phyloP scores from a whole-genome alignment of 2,888 invertebrate genomes.

The Cerceris rybyensis region DNA sequence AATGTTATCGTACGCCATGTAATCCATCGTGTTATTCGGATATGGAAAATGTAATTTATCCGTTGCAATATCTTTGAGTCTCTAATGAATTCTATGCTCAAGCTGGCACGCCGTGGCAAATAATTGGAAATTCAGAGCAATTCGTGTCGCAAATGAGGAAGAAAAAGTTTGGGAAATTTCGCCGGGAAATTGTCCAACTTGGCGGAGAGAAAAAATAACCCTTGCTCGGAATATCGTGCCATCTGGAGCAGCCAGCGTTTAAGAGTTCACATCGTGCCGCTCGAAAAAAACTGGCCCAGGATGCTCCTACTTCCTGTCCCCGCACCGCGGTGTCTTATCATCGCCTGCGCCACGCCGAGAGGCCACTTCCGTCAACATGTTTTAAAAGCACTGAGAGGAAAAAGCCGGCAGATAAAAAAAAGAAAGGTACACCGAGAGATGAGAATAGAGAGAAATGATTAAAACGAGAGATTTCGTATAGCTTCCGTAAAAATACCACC shows the following conservation, averaged over 20 bases:
- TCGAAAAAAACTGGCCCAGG: slow-evolving; percentile 34
- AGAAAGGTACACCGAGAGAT: background rate
- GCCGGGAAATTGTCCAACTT: slow-evolving; percentile 23
- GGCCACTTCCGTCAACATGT: slow-evolving; percentile 51
- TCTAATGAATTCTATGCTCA: too few species aligned
- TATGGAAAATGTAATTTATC: too few species aligned
- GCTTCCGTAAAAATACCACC: background rate
- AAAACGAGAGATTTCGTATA: slow-evolving; percentile 22
- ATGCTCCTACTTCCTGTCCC: slow-evolving; percentile 16
- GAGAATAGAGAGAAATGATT: slow-evolving; percentile 15
- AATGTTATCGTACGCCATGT: too few species aligned
- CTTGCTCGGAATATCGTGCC: slow-evolving; percentile 12
- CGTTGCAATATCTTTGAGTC: too few species aligned
- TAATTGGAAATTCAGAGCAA: slow-evolving; percentile 1
- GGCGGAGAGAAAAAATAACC: slow-evolving; percentile 24
- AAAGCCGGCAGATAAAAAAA: slow-evolving; percentile 26
- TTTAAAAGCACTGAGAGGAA: slow-evolving; percentile 27
- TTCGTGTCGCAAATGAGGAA: slow-evolving; percentile 1
- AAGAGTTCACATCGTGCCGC: slow-evolving; percentile 24
- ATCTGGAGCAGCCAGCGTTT: slow-evolving; percentile 32
- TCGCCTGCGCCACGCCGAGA: slow-evolving; percentile 36
- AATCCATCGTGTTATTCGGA: too few species aligned
- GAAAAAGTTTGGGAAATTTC: background rate
- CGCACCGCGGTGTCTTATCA: slow-evolving; percentile 45
- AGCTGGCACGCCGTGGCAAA: background rate